Base-by-base conservation (phyloP, 2,888 invertebrate species). In the Mylabris sibirica region DNA sequence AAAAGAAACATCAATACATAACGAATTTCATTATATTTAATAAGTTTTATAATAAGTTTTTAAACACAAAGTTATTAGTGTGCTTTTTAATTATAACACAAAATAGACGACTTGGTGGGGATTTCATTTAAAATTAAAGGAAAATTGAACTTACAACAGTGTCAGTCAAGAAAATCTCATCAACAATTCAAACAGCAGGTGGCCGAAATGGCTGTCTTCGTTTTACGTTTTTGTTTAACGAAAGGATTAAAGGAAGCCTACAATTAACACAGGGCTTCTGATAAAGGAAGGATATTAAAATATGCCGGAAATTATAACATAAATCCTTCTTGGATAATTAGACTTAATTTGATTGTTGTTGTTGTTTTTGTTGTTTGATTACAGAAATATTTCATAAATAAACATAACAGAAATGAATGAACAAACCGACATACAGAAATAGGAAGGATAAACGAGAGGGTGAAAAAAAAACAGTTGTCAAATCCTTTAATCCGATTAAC, bases 401-500 rank as follows among this genome's bases (percentile, higher is more conserved):
- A 44, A 17, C 17, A 44, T 44, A 17, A 14, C 12, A 14, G 20
- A 24, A 24, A 4, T 6, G 20, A 49, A 49, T 22, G 24, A 12
- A 57, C 49, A 49, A 49, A 20, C 8, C 49, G 20, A 49, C 8
- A 49, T 2, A 49, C 20, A n/a, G 2, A 2, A 35, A 30, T 30
- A 30, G 4, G 35, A 35, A 17, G 17, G 17, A 49, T 17, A 17
- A 49, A 49, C 20, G 44, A 49, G 49, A 6, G 5, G 4, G 22
- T 4, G 57, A 24, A 14, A 57, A 22, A 24, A 57, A 20, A 8
- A 1, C 57, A 57, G 57, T 57, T 57, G 57, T 24, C 57, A 57
- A 11, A 57, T 57, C 61, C 61, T 68, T 66, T 76, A 76, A 76
- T 76, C 76, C 73, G 76, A 75, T 76, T 76, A 75, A 74, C 72